A percentile compares a stretch with the other conserved stretches of the same genome.
phyloP scores from a whole-genome alignment of 2,113 vertebrate species.

The Oreochromis niloticus region DNA sequence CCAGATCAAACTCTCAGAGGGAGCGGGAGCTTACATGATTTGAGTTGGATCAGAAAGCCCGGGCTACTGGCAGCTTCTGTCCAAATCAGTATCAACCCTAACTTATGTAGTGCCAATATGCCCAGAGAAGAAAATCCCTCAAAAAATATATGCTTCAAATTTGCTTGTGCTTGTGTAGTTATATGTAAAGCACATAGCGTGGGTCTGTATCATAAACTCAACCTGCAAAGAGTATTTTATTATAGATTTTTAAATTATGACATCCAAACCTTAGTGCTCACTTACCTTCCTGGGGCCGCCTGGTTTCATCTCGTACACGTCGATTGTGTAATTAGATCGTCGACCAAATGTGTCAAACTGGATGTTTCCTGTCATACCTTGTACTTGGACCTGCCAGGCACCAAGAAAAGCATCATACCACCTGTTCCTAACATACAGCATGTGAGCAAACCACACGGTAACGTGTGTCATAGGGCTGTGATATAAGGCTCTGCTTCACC shows the following conservation, averaged over 20 bases:
- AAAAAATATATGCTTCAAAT: not conserved
- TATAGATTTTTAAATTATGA: not conserved
- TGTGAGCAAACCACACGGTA: not conserved
- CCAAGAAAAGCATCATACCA: not conserved
- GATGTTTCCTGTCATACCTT: conserved; percentile 98
- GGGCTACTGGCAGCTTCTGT: not conserved
- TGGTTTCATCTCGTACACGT: conserved; percentile 93
- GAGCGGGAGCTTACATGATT: not conserved
- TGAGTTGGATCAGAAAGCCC: not conserved
- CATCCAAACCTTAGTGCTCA: not conserved
- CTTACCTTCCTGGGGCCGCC: conserved; percentile 87
- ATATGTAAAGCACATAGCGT: not conserved
- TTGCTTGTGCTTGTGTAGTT: not conserved
- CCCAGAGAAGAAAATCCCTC: not conserved
- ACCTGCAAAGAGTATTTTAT: not conserved
- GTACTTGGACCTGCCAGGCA: conserved; percentile 86
- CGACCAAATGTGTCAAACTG: conserved; percentile 96
- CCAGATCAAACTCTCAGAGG: not conserved
- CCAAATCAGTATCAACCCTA: not conserved
- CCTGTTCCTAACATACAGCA: not conserved
- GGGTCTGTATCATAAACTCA: not conserved
- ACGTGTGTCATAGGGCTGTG: not conserved
- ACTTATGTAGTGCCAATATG: not conserved
- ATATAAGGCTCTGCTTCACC: not conserved
- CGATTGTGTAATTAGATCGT: conserved; percentile 93